Evolutionary conservation across 2,888 invertebrate genomes (phyloP), one percentile per base, ranked within the genome.

Genomic region (Oscheius sp.): DNA sequence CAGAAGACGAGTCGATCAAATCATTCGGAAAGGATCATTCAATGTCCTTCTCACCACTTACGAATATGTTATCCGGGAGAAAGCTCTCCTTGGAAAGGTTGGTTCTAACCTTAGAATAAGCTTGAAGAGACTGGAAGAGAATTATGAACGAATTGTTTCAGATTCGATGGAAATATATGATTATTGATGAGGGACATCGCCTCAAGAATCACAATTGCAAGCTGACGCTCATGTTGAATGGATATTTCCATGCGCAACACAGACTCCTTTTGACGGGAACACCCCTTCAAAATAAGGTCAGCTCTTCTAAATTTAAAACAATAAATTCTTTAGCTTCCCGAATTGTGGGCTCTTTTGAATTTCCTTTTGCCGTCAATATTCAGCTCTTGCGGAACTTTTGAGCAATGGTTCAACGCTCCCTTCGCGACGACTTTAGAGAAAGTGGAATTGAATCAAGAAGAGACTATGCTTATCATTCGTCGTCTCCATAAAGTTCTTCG

Each of bases 121-220:
- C n/a, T n/a, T n/a, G n/a, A n/a, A n/a, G n/a, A n/a, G n/a, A n/a
- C n/a, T n/a, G n/a, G n/a, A n/a, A n/a, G n/a, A n/a, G n/a, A n/a
- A n/a, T n/a, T n/a, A n/a, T n/a, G n/a, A n/a, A n/a, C 12, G 2
- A 3, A 1, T 1, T 23, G 4, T 3, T 87, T 37, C 80, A 92
- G 91, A 89, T 94, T 31, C 93, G 93, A 78, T 99, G 98, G 96
- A 97, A 97, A 88, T 98, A 97, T 89, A 98, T 99, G 97, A 98
- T 99, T 76, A 98, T 99, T 84, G 98, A 99, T 88, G 98, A 99
- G 89, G 98, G 98, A 67, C 98, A 99, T 89, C 92, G 98, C 78
- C 98, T 99, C 97, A 99, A 99, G 90, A 99, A 99, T 89, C 98
- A 99, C 89, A 97, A 99, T 88, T 98, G 97, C 89, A 99, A 99